Base-by-base conservation (phyloP, 2,888 invertebrate genomes). In the Terebella lapidaria region DNA sequence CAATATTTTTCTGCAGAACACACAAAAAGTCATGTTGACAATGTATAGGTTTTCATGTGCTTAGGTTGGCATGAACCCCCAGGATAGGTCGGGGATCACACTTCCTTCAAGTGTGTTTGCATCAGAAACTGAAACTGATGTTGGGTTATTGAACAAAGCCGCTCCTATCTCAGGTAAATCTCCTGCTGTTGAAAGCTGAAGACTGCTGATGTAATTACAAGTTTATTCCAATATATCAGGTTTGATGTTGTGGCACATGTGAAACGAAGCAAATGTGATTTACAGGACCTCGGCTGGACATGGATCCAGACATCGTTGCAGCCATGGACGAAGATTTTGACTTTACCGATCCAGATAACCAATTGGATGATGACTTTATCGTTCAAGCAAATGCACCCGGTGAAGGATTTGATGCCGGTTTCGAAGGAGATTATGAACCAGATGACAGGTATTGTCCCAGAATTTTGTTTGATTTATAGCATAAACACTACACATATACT, bases 291-390 rank as follows among this genome's bases (percentile, higher is more conserved):
- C 72, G 73, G 60, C 73, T 76, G 22, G 79, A 94, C 76, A 83
- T 92, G 81, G 96, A 96, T 78, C 92, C 94, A 0, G 96, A 96
- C 73, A 84, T 96, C 30, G 88, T 94, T 0, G 94, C 92, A 3
- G 94, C 92, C 0, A 83, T 96, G 80, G 95, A 95, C 75, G 93
- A 93, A 64, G 94, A 94, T 55, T 94, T 92, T 78, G 87, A 94
- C 58, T 92, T 85, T 74, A 87, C 88, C 1, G 86, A 92, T 78
- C 90, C 91, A 0, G 86, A 89, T 0, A 92, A 93, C 81, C 80
- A 87, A 67, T 81, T 97, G 2, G 95, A 95, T 68, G 96, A 97
- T 79, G 89, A 97, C 82, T 96, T 97, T 77, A 87, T 96, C 53
- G 84, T 87, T 71, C 79, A 91, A 61, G 95, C 94, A 0, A 88